A percentile compares a stretch with the other conserved stretches of the same genome.
phyloP scores from a whole-genome alignment of 2,113 vertebrate species.

The Megaceryle maxima region DNA sequence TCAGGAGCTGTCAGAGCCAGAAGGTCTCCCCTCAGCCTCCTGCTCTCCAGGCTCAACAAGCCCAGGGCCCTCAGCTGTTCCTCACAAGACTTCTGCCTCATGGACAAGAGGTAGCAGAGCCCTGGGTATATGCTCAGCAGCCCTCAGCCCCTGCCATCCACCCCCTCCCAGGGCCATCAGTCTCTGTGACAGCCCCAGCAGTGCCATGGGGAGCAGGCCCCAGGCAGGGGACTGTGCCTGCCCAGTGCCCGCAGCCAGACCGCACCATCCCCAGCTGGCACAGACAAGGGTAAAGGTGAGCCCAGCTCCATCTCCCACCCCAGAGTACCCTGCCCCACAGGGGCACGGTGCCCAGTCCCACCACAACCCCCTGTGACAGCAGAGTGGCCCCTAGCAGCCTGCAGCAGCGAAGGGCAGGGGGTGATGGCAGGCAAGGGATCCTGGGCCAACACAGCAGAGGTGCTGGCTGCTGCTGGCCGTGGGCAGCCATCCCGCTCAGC shows the following conservation, averaged over 20 bases:
- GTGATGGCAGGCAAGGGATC: rapidly evolving
- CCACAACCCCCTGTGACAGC: rapidly evolving
- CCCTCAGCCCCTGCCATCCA: not conserved
- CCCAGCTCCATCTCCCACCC: not conserved
- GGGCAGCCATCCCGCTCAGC: not conserved
- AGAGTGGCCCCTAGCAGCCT: not conserved
- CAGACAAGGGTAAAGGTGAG: rapidly evolving
- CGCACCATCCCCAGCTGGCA: rapidly evolving
- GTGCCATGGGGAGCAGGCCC: rapidly evolving
- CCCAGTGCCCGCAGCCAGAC: not conserved
- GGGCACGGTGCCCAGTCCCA: too few relatives aligned
- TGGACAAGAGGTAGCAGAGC: rapidly evolving
- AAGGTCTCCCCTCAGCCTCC: too few relatives aligned
- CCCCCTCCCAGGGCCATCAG: rapidly evolving
- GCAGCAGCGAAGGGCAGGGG: too few relatives aligned
- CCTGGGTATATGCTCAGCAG: not conserved
- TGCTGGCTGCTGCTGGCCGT: rapidly evolving
- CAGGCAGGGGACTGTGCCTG: rapidly evolving
- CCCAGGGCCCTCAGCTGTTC: too few relatives aligned
- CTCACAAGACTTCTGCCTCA: too few relatives aligned
- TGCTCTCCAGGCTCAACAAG: too few relatives aligned
- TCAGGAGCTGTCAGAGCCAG: too few relatives aligned
- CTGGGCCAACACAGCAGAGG: not conserved
- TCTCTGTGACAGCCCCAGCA: not conserved
- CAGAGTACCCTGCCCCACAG: too few relatives aligned